These are phyloP conservation scores for Bothrops jararaca DNA, from an alignment of 2,113 vertebrate genomes.

Conservation along the genomic window DNA sequence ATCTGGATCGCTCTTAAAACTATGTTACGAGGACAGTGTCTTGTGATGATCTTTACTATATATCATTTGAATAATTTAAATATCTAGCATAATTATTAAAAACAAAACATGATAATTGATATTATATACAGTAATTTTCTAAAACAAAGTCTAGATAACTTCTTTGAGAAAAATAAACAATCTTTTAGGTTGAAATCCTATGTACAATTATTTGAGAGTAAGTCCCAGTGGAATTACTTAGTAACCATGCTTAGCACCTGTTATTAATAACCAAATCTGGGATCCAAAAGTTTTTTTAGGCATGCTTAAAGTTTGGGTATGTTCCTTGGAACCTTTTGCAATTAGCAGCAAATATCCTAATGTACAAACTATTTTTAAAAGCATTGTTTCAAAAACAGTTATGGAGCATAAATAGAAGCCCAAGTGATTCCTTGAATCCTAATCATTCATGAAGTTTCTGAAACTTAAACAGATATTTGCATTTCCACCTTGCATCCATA, in stretches of 20 bases:
- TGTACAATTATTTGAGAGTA: background rate
- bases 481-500: background rate
- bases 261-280: background rate
- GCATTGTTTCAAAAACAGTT: background rate
- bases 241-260: background rate
- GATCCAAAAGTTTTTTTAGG: background rate
- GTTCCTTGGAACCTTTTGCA: background rate
- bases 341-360: background rate
- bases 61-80: conserved; percentile 54
- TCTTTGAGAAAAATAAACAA: background rate
- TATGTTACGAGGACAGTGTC: conserved; percentile 41
- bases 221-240: background rate
- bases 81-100: conserved; percentile 54
- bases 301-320: background rate
- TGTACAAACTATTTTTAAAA: background rate
- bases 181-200: background rate
- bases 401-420: background rate
- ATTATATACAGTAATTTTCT: conserved; percentile 50
- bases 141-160: background rate
- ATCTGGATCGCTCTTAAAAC: conserved; percentile 57
- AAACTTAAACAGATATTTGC: background rate
- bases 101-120: conserved; percentile 52
- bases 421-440: background rate
- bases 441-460: background rate
- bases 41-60: conserved; percentile 46